Evolutionary conservation across 2,797 vertebrate species (phyloP), one percentile per base, ranked within the genome.

Genomic region (Bryconaethiops microstoma): DNA sequence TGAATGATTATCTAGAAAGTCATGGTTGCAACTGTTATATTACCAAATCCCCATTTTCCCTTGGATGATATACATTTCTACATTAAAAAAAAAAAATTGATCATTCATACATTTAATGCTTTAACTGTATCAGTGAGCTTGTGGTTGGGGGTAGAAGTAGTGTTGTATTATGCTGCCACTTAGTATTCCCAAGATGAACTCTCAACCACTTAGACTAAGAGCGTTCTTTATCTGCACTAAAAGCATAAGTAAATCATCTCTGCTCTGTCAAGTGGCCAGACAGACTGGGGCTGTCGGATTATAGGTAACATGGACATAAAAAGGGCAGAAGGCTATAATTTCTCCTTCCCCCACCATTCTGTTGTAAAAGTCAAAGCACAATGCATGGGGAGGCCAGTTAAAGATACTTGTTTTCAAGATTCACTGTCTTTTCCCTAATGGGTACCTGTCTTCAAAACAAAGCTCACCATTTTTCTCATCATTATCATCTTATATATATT

Each of bases 221-320:
- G 82, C 57, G 75, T 77, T 88, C 85, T 91, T 87, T 86, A 89
- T 80, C 69, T 39, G 71, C 74, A 81, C 77, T 86, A 77, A 86
- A 90, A 89, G 76, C 86, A 70, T 25, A 76, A 78, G 79, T 93
- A 89, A 90, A 90, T 93, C 81, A 89, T 91, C 80, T 71, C 45
- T 83, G 84, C 78, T 83, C 76, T 86, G 87, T 90, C 82, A 88
- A 93, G 90, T 87, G 90, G 91, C 90, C 92, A 94, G 93, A 93
- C 91, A 92, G 90, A 88, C 88, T 92, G 90, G 89, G 91, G 91
- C 87, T 92, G 79, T 77, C 88, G 88, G 91, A 93, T 94, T 94
- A 92, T 94, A 94, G 91, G 90, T 94, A 89, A 89, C 85, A 90
- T 62, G 75, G 81, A 87, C 86, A 81, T 86, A 83, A 93, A 79